Conservation (phyloP, 2,888 invertebrate genomes). For the Diarsia brunnea region DNA sequence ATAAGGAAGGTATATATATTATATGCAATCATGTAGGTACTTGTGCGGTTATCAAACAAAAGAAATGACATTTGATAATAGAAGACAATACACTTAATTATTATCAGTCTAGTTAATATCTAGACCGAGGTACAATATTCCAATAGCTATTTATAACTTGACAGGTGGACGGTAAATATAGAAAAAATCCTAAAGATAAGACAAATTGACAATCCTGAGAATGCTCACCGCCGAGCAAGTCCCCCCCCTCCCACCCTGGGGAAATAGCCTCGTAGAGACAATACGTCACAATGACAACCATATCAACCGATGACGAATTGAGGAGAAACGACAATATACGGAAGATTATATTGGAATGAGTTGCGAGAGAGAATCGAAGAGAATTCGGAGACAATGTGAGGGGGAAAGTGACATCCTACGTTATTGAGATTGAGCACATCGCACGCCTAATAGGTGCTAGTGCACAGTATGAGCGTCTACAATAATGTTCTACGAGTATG, state of each 20-base stretch:
- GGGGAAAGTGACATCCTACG: not conserved
- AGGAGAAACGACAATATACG: constrained; percentile 10
- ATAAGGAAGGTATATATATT: not conserved
- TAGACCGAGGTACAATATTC: not conserved
- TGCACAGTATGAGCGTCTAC: not conserved
- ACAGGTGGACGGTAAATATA: not conserved
- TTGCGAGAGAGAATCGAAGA: constrained; percentile 9
- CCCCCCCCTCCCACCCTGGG: constrained; percentile 1
- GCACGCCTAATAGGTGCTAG: no score
- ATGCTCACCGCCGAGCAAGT: not conserved
- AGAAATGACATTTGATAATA: not conserved
- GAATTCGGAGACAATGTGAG: not conserved
- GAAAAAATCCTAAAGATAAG: constrained; percentile 18
- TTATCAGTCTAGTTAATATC: not conserved
- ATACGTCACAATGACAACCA: constrained; percentile 51
- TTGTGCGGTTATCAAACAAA: not conserved
- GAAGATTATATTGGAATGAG: constrained; percentile 41
- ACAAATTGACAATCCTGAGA: constrained; percentile 28
- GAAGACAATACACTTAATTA: no score
- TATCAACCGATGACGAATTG: constrained; percentile 50
- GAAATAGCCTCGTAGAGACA: constrained; percentile 26
- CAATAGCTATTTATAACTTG: not conserved
- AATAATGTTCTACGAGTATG: not conserved
- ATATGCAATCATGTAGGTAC: not conserved
- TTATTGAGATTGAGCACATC: constrained; percentile 24